Conservation (phyloP, 2,113 vertebrate species). For the Varanus komodoensis region DNA sequence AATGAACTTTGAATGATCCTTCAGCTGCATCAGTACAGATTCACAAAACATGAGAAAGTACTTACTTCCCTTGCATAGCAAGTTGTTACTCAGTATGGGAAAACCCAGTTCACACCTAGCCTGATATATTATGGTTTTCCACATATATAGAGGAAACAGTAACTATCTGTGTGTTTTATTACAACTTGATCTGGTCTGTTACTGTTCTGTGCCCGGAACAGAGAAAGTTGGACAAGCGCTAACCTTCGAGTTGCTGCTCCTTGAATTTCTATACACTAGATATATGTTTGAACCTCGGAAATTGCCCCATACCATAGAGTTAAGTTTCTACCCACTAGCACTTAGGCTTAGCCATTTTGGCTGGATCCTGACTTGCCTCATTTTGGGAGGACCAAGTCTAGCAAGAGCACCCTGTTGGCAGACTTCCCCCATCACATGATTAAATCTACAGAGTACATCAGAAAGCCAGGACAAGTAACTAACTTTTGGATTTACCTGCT, state of each 20-base stretch:
- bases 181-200: neutral
- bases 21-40: neutral
- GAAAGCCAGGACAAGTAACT: neutral
- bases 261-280: neutral
- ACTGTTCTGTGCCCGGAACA: neutral
- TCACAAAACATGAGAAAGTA: neutral
- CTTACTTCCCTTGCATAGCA: no score
- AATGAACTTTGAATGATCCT: neutral
- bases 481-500: neutral
- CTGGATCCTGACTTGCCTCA: no score
- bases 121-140: neutral
- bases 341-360: neutral
- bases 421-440: no score
- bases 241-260: neutral
- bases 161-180: neutral
- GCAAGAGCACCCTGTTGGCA: no score
- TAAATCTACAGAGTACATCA: no score
- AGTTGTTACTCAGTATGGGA: neutral
- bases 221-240: neutral
- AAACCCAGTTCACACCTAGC: neutral
- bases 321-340: neutral
- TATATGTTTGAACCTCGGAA: neutral
- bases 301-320: neutral
- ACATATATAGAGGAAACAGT: neutral
- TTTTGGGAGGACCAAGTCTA: no score